These are phyloP conservation scores for Ligdia adustata DNA, from an alignment of 2,888 invertebrate genomes.

Conservation along the genomic window DNA sequence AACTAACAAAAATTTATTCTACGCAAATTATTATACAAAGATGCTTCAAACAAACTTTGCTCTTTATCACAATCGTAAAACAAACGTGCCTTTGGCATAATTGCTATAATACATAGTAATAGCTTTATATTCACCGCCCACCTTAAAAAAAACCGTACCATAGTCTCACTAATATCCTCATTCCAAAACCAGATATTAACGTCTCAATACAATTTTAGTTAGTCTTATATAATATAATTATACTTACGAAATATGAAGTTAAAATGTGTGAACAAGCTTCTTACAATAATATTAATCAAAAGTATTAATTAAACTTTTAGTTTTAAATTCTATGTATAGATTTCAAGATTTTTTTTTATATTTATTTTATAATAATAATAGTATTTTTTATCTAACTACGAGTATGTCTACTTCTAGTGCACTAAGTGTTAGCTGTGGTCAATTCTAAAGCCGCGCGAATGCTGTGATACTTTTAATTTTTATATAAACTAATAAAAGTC, in stretches of 20 bases:
- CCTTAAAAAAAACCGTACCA: constrained; percentile 49
- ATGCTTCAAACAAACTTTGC: constrained; percentile 34
- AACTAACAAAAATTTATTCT: constrained; percentile 5
- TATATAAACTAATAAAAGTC: no score
- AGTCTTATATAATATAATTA: constrained; percentile 70
- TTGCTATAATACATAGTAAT: constrained; percentile 32
- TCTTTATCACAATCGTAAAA: constrained; percentile 68
- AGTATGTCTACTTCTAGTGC: constrained; percentile 79
- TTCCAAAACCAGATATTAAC: constrained; percentile 59
- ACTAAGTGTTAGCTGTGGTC: constrained; percentile 81
- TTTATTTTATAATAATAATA: constrained; percentile 75
- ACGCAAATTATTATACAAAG: constrained; percentile 35
- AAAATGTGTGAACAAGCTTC: constrained; percentile 84
- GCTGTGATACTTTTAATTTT: constrained; percentile 54
- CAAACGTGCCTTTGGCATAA: constrained; percentile 72
- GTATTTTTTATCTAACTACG: constrained; percentile 81
- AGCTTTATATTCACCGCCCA: constrained; percentile 47
- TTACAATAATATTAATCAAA: constrained; percentile 80
- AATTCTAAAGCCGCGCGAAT: constrained; percentile 64
- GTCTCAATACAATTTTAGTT: constrained; percentile 50
- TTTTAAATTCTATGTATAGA: constrained; percentile 82
- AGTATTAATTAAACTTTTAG: constrained; percentile 82
- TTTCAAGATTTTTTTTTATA: constrained; percentile 75
- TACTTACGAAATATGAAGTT: constrained; percentile 81
- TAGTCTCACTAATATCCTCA: constrained; percentile 62